A percentile compares a stretch with the other conserved stretches of the same genome.
Evolutionary conservation across 23 tunicate species (phyloP).

Genomic region (Trididemnum miniatum): DNA sequence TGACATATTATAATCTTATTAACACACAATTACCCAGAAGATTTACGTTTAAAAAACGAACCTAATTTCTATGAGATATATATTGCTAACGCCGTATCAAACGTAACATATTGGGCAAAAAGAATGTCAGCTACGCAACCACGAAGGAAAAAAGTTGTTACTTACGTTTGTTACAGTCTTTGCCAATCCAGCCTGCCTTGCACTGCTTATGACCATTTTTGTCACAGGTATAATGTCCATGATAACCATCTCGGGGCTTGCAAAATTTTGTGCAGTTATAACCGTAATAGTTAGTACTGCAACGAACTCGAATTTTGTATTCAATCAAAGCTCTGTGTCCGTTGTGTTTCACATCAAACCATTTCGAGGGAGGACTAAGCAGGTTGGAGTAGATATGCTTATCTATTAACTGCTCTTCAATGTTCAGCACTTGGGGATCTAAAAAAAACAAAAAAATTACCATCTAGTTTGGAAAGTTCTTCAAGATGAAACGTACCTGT

Average conservation of each 20-base stretch:
- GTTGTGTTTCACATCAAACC: slow-evolving; percentile 50
- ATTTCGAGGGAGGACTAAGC: slow-evolving; percentile 59
- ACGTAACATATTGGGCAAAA: too few species aligned
- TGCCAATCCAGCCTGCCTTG: slow-evolving; percentile 89
- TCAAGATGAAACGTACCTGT: slow-evolving; percentile 60
- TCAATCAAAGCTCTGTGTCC: slow-evolving; percentile 65
- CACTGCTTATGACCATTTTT: slow-evolving; percentile 82
- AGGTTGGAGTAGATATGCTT: slow-evolving; percentile 51
- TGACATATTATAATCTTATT: too few species aligned
- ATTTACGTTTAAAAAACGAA: too few species aligned
- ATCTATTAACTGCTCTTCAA: slow-evolving; percentile 43
- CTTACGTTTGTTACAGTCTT: slow-evolving; percentile 72
- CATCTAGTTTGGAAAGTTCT: too few species aligned
- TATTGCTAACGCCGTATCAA: too few species aligned
- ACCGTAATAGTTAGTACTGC: slow-evolving; percentile 81
- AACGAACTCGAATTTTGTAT: slow-evolving; percentile 70
- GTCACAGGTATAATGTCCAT: slow-evolving; percentile 88
- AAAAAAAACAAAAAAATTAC: neutral
- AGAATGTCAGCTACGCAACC: too few species aligned
- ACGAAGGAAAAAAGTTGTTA: too few species aligned
- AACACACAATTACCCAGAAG: too few species aligned
- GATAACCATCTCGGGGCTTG: slow-evolving; percentile 55
- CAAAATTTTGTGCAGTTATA: slow-evolving; percentile 94
- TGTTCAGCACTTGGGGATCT: neutral
- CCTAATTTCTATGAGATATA: too few species aligned